Evolutionary conservation across 2,113 vertebrate species (phyloP), one percentile per base, ranked within the genome.

Genomic region (Colius striatus): DNA sequence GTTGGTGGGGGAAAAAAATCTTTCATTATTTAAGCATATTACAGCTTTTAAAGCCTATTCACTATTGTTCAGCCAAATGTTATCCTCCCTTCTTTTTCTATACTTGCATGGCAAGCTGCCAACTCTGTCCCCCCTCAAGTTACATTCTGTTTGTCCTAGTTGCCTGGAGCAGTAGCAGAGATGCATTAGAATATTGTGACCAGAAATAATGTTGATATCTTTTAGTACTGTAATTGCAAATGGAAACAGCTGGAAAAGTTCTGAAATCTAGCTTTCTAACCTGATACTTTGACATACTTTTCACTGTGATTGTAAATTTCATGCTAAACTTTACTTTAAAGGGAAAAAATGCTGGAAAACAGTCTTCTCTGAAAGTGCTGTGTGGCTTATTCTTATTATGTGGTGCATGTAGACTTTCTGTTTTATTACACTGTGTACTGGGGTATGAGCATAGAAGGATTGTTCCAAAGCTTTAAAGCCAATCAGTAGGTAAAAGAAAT

Each of bases 31-130:
- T 92, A 90, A 87, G 82, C 85, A 85, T 41, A 41, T 97, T 94
- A 96, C 79, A 92, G 89, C 86, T 92, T 87, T 73, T 96, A 93
- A 93, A 96, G 88, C 94, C 95, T 95, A 94, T 97, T 98, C 95
- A 96, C 92, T 96, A 96, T 97, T 98, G 97, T 98, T 97, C 85
- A 76, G 81, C 84, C 93, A 88, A 97, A 95, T 94, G 96, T 95
- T 96, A 54, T 87, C 93, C 92, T 97, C 92, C 96, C 62, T 57
- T 65, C 80, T 91, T 73, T 90, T 95, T 95, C 92, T 95, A 34
- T 96, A 95, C 96, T 97, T 90, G 94, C 43, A 23, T 96, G 96
- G 97, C 93, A 89, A 66, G 63, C 84, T 89, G 82, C 96, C 89
- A 65, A 12, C 92, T 76, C 89, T 89, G 60, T 70, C 53, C 77